Evolutionary conservation across 1,140 invertebrate genomes (phyloP).

Genomic region (Apis mellifera): Amel_HAv3.1 CM009941.2:8097001-8097500

Average conservation of each 20-base stretch:
- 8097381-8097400: constrained; percentile 1
- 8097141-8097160: neutral
- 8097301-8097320: constrained; percentile 13
- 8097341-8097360: constrained; percentile 3
- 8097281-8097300: constrained; percentile 40
- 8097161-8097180: neutral
- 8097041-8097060: too few species aligned
- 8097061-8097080: too few species aligned
- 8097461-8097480: neutral
- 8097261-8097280: neutral
- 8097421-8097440: neutral
- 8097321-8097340: neutral
- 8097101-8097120: neutral
- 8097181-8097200: neutral
- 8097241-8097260: constrained; percentile 26
- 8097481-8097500: neutral
- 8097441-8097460: neutral
- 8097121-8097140: neutral
- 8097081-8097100: too few species aligned
- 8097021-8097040: too few species aligned
- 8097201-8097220: neutral
- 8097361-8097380: neutral
- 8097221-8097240: neutral
- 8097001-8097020: too few species aligned
- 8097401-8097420: neutral